Evolutionary conservation across 1,140 invertebrate genomes (phyloP).

Genomic region (Mercenaria mercenaria): DNA sequence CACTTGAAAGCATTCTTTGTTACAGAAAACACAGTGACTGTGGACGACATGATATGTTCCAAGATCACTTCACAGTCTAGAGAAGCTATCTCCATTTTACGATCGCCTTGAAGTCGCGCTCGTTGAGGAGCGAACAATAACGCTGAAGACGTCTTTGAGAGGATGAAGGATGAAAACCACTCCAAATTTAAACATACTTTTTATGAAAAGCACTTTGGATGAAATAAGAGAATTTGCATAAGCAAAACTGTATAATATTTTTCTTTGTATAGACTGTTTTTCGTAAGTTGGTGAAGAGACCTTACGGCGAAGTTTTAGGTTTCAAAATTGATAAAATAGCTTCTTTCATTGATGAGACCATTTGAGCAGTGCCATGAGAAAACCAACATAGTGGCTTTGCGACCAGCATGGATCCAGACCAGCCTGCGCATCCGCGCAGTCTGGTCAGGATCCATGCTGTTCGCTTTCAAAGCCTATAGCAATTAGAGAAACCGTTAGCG

Average conservation of each 20-base stretch:
- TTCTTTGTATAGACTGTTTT: slow-evolving; percentile 60
- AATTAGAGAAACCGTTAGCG: too few species aligned
- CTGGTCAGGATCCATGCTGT: too few species aligned
- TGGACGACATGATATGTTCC: slow-evolving; percentile 46
- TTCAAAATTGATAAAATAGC: slow-evolving; percentile 58
- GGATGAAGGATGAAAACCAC: slow-evolving; percentile 8
- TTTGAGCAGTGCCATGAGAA: too few species aligned
- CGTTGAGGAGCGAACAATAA: slow-evolving; percentile 41
- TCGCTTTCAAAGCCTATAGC: too few species aligned
- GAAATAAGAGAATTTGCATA: slow-evolving; percentile 57
- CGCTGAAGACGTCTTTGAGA: slow-evolving; percentile 19
- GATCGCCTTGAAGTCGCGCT: background rate
- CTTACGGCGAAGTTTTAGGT: background rate
- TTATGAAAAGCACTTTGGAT: slow-evolving; percentile 47
- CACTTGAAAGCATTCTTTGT: background rate
- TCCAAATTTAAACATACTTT: slow-evolving; percentile 28
- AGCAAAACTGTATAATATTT: slow-evolving; percentile 29
- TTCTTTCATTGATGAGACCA: background rate
- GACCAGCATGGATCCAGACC: too few species aligned
- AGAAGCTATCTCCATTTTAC: slow-evolving; percentile 57
- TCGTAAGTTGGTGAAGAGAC: slow-evolving; percentile 45
- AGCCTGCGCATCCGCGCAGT: too few species aligned
- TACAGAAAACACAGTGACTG: slow-evolving; percentile 31
- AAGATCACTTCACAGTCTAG: slow-evolving; percentile 52
- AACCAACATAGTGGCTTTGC: too few species aligned